Percentiles rank a stretch among this genome's conserved stretches.
Conservation (phyloP, 2,113 vertebrate genomes). For the Chroicocephalus ridibundus region DNA sequence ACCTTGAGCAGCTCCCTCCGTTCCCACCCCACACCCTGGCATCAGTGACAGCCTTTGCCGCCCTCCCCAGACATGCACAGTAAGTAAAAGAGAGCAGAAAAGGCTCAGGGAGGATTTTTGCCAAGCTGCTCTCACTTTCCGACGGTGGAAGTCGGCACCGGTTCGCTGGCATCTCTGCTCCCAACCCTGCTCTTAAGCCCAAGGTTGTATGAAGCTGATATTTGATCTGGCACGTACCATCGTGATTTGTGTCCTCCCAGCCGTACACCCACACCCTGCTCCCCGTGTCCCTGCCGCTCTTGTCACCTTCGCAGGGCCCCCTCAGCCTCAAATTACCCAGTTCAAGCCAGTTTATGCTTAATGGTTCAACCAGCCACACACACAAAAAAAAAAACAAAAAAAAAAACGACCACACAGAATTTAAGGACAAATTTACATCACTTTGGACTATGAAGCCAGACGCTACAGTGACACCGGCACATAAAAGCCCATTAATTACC, state of each 20-base stretch:
- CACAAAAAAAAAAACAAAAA: no score
- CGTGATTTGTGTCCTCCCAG: background rate
- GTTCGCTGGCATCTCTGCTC: background rate
- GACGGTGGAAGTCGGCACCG: background rate
- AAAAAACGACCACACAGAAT: background rate
- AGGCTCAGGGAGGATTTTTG: background rate
- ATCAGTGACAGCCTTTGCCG: background rate
- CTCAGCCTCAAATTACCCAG: background rate
- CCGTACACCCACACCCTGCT: accelerated
- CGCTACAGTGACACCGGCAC: background rate
- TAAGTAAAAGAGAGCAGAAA: background rate
- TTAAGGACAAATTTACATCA: background rate
- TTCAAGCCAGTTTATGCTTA: background rate
- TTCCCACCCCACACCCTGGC: background rate
- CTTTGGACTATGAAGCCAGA: background rate
- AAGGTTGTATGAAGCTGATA: background rate
- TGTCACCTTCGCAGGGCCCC: background rate
- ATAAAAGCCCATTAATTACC: background rate
- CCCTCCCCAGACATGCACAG: background rate
- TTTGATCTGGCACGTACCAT: background rate
- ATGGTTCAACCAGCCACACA: background rate
- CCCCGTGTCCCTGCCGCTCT: background rate
- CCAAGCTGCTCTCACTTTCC: background rate
- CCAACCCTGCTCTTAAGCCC: background rate
- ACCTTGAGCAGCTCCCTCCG: background rate